Evolutionary conservation across 2,797 vertebrate species (phyloP).

Genomic region (Xiphophorus birchmanni): DNA sequence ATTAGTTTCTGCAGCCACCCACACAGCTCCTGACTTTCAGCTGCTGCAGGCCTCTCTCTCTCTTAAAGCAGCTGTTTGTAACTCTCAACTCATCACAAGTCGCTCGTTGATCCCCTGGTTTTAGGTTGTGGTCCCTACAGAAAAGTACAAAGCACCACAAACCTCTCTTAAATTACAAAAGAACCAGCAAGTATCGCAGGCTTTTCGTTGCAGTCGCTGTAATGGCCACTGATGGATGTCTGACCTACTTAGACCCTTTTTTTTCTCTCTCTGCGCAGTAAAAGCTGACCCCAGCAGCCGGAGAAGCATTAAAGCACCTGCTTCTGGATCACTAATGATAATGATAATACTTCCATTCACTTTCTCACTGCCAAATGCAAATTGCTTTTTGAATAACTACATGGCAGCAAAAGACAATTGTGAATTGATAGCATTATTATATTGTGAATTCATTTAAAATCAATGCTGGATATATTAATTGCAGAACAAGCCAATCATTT

Average conservation of each 20-base stretch:
- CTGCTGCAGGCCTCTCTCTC: slow-evolving; percentile 15
- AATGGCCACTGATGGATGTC: slow-evolving; percentile 55
- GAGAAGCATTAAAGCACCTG: slow-evolving; percentile 54
- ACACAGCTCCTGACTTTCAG: slow-evolving; percentile 32
- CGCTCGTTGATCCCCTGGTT: slow-evolving; percentile 2
- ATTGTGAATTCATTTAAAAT: slow-evolving; percentile 23
- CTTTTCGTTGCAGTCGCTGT: slow-evolving; percentile 14
- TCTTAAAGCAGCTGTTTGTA: slow-evolving; percentile 10
- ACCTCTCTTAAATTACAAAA: slow-evolving; percentile 14
- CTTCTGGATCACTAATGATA: slow-evolving; percentile 41
- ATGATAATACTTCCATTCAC: slow-evolving; percentile 7
- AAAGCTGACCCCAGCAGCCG: slow-evolving; percentile 46
- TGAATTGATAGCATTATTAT: slow-evolving; percentile 25
- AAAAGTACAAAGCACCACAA: slow-evolving; percentile 9
- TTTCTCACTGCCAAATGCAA: slow-evolving; percentile 34
- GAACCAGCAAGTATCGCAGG: slow-evolving; percentile 3
- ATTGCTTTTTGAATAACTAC: slow-evolving; percentile 57
- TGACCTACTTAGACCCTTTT: slow-evolving; percentile 64
- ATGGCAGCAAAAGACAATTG: slow-evolving; percentile 29
- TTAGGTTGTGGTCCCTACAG: slow-evolving; percentile 6
- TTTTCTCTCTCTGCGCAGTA: slow-evolving; percentile 22
- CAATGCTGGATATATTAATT: slow-evolving; percentile 31
- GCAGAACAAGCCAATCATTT: slow-evolving; percentile 7
- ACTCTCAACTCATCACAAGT: slow-evolving; percentile 9
- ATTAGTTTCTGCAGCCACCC: slow-evolving; percentile 40